Percentiles rank a stretch among this genome's conserved stretches.
phyloP scores from a whole-genome alignment of 2,113 vertebrate genomes.

The Pandion haliaetus region DNA sequence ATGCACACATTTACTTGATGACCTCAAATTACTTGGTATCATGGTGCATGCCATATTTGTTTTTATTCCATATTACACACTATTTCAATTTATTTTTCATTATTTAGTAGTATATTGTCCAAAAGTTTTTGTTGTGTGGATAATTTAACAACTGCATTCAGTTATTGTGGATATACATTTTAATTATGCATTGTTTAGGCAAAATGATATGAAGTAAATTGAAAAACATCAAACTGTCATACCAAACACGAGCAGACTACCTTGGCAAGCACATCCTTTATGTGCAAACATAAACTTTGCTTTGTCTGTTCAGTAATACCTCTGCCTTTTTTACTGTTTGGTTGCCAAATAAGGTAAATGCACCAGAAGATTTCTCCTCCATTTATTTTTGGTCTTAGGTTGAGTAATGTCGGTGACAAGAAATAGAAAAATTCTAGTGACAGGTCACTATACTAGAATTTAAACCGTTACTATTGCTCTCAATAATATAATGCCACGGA shows the following conservation, averaged over 20 bases:
- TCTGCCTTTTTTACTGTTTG: neutral
- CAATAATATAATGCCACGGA: neutral
- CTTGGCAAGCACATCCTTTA: neutral
- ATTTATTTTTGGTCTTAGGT: neutral
- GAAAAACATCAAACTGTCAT: neutral
- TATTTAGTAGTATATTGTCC: constrained; percentile 30
- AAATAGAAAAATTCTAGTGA: neutral
- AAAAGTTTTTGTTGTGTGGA: constrained; percentile 33
- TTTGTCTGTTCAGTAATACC: neutral
- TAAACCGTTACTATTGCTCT: neutral
- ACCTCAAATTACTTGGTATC: constrained; percentile 26
- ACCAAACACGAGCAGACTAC: constrained; percentile 17
- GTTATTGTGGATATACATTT: constrained; percentile 7
- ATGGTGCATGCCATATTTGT: neutral
- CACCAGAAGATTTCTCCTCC: neutral
- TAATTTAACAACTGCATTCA: constrained; percentile 39
- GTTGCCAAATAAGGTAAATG: neutral
- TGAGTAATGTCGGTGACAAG: neutral
- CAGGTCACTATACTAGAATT: neutral
- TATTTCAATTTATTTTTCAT: constrained; percentile 72
- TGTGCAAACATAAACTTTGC: neutral
- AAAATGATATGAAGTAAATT: neutral
- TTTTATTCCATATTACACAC: constrained; percentile 17
- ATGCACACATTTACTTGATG: constrained; percentile 23
- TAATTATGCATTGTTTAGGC: constrained; percentile 19